phyloP scores from a whole-genome alignment of 2,113 vertebrate genomes.

The Xenus cinereus region DNA sequence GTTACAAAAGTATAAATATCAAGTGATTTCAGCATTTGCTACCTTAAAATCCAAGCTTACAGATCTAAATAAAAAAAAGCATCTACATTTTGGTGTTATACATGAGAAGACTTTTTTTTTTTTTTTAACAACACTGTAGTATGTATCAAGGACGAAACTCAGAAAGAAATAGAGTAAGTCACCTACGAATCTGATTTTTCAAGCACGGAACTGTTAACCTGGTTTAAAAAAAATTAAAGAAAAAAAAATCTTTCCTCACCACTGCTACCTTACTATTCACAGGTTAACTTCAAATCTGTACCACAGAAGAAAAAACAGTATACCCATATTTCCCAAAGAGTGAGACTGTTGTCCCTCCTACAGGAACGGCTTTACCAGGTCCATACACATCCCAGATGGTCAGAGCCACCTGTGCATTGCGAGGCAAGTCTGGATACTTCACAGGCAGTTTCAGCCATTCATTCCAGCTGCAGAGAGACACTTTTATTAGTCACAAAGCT shows the following conservation, averaged over 20 bases:
- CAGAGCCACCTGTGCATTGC: conserved; percentile 92
- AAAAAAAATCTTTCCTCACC: background rate
- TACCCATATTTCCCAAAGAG: conserved; percentile 98
- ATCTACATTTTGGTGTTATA: background rate
- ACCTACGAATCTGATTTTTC: background rate
- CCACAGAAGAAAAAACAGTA: background rate
- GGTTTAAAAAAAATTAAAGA: background rate
- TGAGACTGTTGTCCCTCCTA: conserved; percentile 93
- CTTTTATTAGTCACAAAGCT: background rate
- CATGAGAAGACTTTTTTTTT: background rate
- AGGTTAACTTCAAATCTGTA: background rate
- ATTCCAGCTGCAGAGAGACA: conserved; percentile 85
- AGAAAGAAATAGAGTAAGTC: background rate
- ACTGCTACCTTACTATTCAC: background rate
- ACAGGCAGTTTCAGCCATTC: conserved; percentile 96
- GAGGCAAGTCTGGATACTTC: conserved; percentile 95
- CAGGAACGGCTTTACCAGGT: conserved; percentile 91
- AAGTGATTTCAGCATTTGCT: background rate
- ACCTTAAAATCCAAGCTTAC: background rate
- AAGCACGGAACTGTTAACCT: background rate
- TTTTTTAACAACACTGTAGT: background rate
- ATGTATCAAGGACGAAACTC: background rate
- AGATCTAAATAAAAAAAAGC: background rate
- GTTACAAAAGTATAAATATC: background rate
- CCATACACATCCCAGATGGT: conserved; percentile 98